These are phyloP conservation scores for Leucophenga maculata DNA, from an alignment of 2,888 invertebrate species.

Conservation along the genomic window DNA sequence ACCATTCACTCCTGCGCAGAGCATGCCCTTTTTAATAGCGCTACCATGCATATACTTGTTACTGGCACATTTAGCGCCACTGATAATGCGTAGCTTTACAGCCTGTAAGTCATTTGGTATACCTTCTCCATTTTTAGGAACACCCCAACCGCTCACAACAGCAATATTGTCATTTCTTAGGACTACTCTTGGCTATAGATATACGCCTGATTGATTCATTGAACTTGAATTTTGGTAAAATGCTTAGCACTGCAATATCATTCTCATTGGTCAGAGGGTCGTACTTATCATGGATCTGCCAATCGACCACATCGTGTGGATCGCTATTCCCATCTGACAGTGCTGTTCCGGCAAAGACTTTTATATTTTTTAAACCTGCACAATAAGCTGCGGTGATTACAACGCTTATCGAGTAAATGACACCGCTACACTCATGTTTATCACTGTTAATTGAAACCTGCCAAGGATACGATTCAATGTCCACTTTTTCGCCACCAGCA, in stretches of 20 bases:
- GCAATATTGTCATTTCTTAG: conserved; percentile 31
- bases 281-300: conserved; percentile 7
- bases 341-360: conserved; percentile 74
- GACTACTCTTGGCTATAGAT: conserved; percentile 17
- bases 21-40: no score
- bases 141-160: conserved; percentile 46
- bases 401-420: conserved; percentile 71
- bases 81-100: no score
- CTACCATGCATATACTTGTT: no score
- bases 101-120: no score
- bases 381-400: conserved; percentile 76
- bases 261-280: conserved; percentile 54
- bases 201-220: conserved; percentile 24
- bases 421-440: conserved; percentile 74
- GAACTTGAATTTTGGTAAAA: conserved; percentile 11
- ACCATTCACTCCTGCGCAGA: no score
- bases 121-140: no score
- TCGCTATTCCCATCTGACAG: conserved; percentile 51
- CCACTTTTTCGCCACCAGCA: conserved; percentile 42
- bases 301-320: neutral
- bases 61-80: no score
- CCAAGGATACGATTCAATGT: conserved; percentile 41
- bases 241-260: conserved; percentile 73
- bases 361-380: conserved; percentile 42
- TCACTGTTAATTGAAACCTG: conserved; percentile 42